Base-by-base conservation (phyloP, 2,797 vertebrate species). In the Cynodonichthys magdalenae region DNA sequence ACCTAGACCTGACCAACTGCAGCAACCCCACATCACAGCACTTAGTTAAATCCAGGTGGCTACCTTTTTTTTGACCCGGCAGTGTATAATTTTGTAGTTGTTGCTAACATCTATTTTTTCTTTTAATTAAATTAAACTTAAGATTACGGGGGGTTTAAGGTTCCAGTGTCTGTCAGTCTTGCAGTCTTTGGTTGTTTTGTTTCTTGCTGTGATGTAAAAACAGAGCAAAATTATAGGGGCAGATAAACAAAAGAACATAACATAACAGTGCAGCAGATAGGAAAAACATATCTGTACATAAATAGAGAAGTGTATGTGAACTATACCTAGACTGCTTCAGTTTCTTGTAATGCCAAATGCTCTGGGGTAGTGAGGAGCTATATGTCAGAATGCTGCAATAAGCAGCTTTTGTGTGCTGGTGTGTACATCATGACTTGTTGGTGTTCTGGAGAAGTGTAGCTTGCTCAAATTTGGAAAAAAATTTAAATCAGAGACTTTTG, bases 71-170 rank as follows among this genome's bases (percentile, higher is more conserved):
- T n/a, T n/a, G n/a, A n/a, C n/a, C n/a, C n/a, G n/a, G n/a, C n/a
- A n/a, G n/a, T n/a, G 24, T 24, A 57, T 74, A 54, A 41, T 57
- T n/a, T 36, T 31, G 29, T 31, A 3, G 29, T 31, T 8, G 19
- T 42, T 9, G 29, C 65, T 63, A 36, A n/a, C 0, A 15, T 18
- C 48, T 29, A 11, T 66, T 73, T 66, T 44, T 42, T n/a, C n/a
- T 24, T 24, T 24, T 24, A 24, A 45, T 50, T 55, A n/a, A n/a
- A n/a, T n/a, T n/a, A 69, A 51, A 59, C 15, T 15, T 29, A 54
- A 39, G 47, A 59, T 56, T 42, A 31, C 6, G 9, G 31, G 31
- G 6, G 24, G 24, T 31, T 36, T 36, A 36, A 9, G 10, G 34
- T 10, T 11, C 9, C 9, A 36, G 9, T 36, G 34, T 36, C 34